These are phyloP conservation scores for Diachasmimorpha longicaudata DNA, from an alignment of 1,140 invertebrate species.

Conservation along the genomic window DNA sequence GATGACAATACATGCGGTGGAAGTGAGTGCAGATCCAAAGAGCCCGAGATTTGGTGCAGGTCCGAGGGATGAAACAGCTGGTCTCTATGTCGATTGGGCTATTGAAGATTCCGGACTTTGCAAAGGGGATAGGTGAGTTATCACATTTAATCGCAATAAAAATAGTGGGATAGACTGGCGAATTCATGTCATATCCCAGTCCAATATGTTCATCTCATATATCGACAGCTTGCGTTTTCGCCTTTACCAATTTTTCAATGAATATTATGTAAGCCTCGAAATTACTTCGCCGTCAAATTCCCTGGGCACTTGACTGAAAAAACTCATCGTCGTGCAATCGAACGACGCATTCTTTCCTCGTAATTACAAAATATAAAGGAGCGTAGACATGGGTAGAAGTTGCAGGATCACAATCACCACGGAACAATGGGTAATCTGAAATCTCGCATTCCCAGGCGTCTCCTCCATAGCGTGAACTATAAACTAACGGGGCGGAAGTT, in stretches of 20 bases:
- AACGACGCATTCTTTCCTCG: neutral
- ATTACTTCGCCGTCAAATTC: too few relatives aligned
- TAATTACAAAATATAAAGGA: neutral
- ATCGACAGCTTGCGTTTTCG: too few relatives aligned
- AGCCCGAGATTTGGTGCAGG: conserved; percentile 69
- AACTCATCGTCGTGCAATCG: neutral
- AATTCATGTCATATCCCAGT: too few relatives aligned
- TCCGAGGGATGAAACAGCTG: conserved; percentile 65
- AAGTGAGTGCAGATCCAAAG: conserved; percentile 71
- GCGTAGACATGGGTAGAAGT: conserved; percentile 2
- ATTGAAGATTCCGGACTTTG: conserved; percentile 74
- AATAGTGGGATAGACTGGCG: too few relatives aligned
- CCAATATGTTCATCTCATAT: too few relatives aligned
- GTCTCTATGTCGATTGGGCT: conserved; percentile 78
- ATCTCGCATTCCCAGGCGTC: conserved; percentile 53
- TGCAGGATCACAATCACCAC: conserved; percentile 38
- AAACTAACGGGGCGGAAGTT: conserved; percentile 51
- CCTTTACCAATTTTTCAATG: too few relatives aligned
- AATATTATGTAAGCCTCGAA: too few relatives aligned
- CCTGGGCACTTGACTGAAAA: neutral
- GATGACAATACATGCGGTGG: conserved; percentile 69
- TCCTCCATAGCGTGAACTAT: conserved; percentile 50
- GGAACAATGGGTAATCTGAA: conserved; percentile 57
- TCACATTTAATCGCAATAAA: too few relatives aligned
- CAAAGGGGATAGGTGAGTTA: conserved; percentile 74